Conservation (phyloP, 2,113 vertebrate species). For the Trogon melanurus region DNA sequence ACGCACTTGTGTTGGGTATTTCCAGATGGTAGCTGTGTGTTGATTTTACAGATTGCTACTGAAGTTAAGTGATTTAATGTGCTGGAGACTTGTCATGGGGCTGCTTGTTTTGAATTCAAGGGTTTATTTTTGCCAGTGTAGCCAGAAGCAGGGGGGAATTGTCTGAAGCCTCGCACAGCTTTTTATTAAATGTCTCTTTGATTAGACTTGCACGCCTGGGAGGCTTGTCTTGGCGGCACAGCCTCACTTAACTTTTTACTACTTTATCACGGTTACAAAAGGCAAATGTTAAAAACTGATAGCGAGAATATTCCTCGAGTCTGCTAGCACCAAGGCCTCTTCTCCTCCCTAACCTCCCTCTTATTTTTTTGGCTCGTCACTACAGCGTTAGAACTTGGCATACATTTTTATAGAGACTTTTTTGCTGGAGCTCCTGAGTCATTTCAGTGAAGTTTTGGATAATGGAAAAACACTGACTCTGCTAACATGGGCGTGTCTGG, state of each 20-base stretch:
- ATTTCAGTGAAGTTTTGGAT: background rate
- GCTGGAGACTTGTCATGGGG: background rate
- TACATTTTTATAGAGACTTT: background rate
- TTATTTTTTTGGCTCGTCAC: background rate
- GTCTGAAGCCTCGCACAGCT: background rate
- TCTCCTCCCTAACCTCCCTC: background rate
- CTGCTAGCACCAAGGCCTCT: background rate
- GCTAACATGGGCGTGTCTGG: background rate
- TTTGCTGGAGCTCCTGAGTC: background rate
- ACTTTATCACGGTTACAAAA: background rate
- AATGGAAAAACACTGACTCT: constrained; percentile 19
- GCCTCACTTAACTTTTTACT: background rate
- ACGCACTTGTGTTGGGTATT: background rate
- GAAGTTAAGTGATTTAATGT: constrained; percentile 6
- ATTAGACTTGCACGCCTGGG: background rate
- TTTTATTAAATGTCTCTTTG: background rate
- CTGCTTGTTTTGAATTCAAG: background rate
- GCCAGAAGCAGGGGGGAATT: background rate
- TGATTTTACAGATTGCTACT: background rate
- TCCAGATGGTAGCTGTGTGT: background rate
- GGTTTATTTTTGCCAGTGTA: background rate
- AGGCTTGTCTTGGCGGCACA: accelerated
- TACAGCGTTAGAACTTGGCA: background rate
- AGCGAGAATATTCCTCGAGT: background rate
- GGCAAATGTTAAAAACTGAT: background rate